Evolutionary conservation across 1,140 invertebrate species (phyloP), one percentile per base, ranked within the genome.

Genomic region (Linepithema humile): DNA sequence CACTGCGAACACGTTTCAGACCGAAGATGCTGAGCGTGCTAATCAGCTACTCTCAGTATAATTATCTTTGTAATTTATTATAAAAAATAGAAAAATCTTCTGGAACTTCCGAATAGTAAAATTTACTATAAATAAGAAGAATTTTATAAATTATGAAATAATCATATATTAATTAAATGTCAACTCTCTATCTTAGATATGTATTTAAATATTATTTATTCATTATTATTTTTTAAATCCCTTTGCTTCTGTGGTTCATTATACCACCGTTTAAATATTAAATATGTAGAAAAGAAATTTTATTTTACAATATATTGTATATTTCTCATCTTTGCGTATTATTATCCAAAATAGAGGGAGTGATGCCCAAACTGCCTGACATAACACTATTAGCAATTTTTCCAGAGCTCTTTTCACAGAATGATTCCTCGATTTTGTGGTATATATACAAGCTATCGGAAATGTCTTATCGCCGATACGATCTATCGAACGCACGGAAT

Each of bases 381-480:
- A 50, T 3, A 40, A 38, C 12, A 20, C 20, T 40, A 55, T 72
- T 23, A 38, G 15, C 15, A 38, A 40, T 73, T 55, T 12, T 10
- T 17, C 29, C n/a, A 38, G n/a, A 53, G 12, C 7, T 55, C 35
- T 38, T 40, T 55, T 57, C 26, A n/a, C 32, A 55, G 20, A 1
- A 57, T 32, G 15, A 73, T 29, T 73, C 17, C 9, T 32, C 9
- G 32, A 38, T 15, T 72, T 57, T 53, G 29, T 72, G 23, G 7
- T 73, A 73, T 53, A 53, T 55, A 60, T 38, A 40, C 6, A 1
- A n/a, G 40, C 12, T 38, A 78, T 78, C 45, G 32, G 32, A 75
- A 64, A 75, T 35, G 15, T 75, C n/a, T 75, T 75, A 43, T 74
- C 72, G 17, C 38, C 15, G n/a, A 75, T 75, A 32, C 32, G 23